phyloP scores from a whole-genome alignment of 2,888 invertebrate genomes.

The Oconnorella tubifera region DNA sequence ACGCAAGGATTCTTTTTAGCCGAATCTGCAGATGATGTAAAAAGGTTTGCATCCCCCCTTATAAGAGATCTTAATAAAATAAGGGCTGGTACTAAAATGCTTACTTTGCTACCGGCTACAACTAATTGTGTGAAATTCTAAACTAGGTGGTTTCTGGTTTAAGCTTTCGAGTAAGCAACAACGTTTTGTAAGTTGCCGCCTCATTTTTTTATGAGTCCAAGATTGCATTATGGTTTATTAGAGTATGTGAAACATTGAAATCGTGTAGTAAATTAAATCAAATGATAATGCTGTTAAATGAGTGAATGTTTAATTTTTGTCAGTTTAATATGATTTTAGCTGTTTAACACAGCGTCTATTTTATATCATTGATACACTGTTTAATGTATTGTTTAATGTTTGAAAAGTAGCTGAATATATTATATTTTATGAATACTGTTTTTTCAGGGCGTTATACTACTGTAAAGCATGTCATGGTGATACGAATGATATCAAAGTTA shows the following conservation, averaged over 20 bases:
- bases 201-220: background rate
- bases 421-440: too few relatives aligned
- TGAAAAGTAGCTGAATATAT: background rate
- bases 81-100: too few relatives aligned
- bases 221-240: too few relatives aligned
- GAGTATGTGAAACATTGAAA: background rate
- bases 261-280: background rate
- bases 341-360: too few relatives aligned
- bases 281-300: background rate
- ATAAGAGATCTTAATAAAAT: too few relatives aligned
- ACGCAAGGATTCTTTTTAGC: constrained; percentile 99
- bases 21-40: constrained; percentile 99
- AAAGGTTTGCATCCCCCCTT: constrained; percentile 90
- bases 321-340: too few relatives aligned
- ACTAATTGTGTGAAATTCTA: too few relatives aligned
- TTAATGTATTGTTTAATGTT: background rate
- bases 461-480: constrained; percentile 99
- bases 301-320: too few relatives aligned
- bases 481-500: constrained; percentile 94
- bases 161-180: too few relatives aligned
- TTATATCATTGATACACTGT: background rate
- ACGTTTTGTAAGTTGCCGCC: background rate
- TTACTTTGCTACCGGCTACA: too few relatives aligned
- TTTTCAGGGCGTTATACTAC: constrained; percentile 61
- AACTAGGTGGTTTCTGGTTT: background rate